phyloP scores from a whole-genome alignment of 2,113 vertebrate genomes.

The Chloropsis cyanopogon region DNA sequence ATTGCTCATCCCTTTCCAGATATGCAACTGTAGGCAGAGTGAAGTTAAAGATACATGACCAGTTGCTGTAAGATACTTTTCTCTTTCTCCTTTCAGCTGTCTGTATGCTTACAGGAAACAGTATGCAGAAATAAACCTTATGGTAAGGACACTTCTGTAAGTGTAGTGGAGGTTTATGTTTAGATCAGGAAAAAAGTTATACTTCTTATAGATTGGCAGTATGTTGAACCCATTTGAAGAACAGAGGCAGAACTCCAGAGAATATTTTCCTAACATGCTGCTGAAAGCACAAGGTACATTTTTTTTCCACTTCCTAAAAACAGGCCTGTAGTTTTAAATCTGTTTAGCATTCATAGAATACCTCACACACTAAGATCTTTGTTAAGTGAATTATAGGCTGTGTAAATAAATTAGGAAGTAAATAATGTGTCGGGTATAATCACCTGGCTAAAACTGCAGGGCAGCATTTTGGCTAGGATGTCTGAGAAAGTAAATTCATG shows the following conservation, averaged over 20 bases:
- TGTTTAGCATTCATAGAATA: neutral
- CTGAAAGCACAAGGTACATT: neutral
- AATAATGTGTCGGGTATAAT: neutral
- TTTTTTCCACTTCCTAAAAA: neutral
- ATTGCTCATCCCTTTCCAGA: neutral
- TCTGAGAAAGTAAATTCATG: neutral
- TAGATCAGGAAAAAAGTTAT: neutral
- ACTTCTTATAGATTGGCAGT: neutral
- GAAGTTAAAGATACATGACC: neutral
- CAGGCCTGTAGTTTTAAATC: neutral
- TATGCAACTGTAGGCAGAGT: neutral
- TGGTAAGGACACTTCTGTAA: neutral
- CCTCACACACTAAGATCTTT: neutral
- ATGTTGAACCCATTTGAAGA: neutral
- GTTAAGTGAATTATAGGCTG: neutral
- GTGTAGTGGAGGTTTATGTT: neutral
- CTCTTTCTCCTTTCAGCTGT: neutral
- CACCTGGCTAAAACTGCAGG: neutral
- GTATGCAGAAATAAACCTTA: neutral
- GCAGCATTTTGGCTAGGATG: neutral
- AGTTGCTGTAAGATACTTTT: neutral
- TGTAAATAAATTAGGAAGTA: conserved; percentile 18
- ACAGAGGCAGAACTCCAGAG: neutral
- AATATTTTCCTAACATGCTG: neutral
- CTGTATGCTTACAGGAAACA: neutral